Conservation (phyloP, 2,113 vertebrate species). For the Aptenodytes forsteri region DNA sequence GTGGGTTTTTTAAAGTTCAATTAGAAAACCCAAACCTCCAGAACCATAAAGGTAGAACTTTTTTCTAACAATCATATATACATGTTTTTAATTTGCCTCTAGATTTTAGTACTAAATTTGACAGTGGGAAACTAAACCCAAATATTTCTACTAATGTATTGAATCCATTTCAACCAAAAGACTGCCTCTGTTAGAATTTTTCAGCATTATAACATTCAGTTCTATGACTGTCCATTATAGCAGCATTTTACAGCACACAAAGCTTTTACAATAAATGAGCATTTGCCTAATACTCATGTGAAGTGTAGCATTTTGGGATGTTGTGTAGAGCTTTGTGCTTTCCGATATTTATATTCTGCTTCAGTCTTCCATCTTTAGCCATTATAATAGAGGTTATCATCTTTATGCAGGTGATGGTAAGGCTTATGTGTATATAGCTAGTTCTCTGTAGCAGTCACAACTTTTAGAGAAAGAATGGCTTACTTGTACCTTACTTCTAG, state of each 20-base stretch:
- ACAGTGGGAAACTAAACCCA: not conserved
- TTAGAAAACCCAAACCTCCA: not conserved
- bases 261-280: not conserved
- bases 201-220: not conserved
- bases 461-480: not conserved
- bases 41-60: not conserved
- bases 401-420: not conserved
- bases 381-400: not conserved
- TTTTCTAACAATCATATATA: not conserved
- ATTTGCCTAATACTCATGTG: not conserved
- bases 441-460: not conserved
- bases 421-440: not conserved
- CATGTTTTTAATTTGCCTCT: not conserved
- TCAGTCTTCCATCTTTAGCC: not conserved
- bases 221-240: not conserved
- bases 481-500: not conserved
- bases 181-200: not conserved
- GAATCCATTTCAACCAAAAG: not conserved
- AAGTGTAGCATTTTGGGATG: not conserved
- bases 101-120: not conserved
- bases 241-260: not conserved
- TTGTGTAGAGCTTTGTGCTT: not conserved
- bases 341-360: not conserved
- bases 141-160: not conserved
- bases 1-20: not conserved